Evolutionary conservation across 1,140 invertebrate species (phyloP).

Genomic region (Drosophila elegans): DNA sequence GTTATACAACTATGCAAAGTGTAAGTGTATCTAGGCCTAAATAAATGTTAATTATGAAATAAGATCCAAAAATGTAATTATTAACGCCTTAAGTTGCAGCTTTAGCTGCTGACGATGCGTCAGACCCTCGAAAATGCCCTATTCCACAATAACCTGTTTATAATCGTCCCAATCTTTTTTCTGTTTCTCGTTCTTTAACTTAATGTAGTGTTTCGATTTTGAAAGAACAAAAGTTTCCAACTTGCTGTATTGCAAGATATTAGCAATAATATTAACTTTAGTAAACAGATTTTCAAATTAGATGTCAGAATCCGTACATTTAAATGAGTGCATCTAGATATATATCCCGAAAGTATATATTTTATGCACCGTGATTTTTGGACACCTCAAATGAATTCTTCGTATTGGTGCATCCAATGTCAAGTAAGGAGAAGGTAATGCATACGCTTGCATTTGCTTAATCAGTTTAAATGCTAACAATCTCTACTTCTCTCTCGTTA

Average conservation of each 20-base stretch:
- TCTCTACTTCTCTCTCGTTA: constrained; percentile 82
- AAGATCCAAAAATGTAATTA: constrained; percentile 70
- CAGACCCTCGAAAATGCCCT: constrained; percentile 12
- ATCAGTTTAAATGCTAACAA: constrained; percentile 78
- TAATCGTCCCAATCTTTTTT: constrained; percentile 26
- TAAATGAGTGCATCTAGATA: constrained; percentile 33
- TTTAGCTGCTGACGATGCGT: constrained; percentile 15
- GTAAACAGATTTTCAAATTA: constrained; percentile 57
- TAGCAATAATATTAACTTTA: constrained; percentile 54
- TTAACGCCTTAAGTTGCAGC: constrained; percentile 37
- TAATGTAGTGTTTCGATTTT: constrained; percentile 26
- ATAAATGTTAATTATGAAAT: constrained; percentile 70
- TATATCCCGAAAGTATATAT: constrained; percentile 17
- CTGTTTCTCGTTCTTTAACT: constrained; percentile 26
- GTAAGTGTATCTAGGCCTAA: constrained; percentile 61
- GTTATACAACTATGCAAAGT: constrained; percentile 68
- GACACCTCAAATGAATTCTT: constrained; percentile 47
- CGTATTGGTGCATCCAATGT: constrained; percentile 30
- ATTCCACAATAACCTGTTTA: constrained; percentile 30
- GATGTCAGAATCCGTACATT: constrained; percentile 52
- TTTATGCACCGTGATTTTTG: constrained; percentile 58
- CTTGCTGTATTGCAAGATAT: constrained; percentile 26
- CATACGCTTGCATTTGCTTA: constrained; percentile 41
- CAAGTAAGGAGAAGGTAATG: constrained; percentile 34
- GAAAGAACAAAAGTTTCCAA: constrained; percentile 61